Evolutionary conservation across 2,888 invertebrate genomes (phyloP).

Genomic region (Folsomia manolachei): DNA sequence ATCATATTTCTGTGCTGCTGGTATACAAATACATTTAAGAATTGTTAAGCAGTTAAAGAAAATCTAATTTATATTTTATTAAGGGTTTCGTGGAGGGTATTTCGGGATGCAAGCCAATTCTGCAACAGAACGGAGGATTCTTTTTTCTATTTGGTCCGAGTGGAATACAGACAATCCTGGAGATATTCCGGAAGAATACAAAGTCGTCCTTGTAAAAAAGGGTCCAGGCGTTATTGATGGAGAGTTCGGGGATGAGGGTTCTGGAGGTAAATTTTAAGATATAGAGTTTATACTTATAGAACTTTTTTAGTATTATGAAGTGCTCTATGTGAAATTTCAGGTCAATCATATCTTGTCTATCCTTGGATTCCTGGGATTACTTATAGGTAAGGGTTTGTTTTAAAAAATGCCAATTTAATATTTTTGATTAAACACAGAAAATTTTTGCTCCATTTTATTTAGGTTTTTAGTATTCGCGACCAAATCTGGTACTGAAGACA

Average conservation of each 20-base stretch:
- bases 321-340: no score
- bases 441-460: no score
- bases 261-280: no score
- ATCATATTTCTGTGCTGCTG: constrained; percentile 44
- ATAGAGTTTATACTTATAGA: no score
- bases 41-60: not conserved
- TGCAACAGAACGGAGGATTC: constrained; percentile 33
- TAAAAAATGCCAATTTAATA: no score
- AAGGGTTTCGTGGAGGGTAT: constrained; percentile 45
- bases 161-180: constrained; percentile 38
- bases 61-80: no score
- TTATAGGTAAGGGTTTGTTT: constrained; percentile 20
- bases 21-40: not conserved
- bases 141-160: constrained; percentile 47
- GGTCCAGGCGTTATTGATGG: constrained; percentile 39
- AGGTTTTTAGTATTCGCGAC: constrained; percentile 33
- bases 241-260: constrained; percentile 47
- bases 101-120: constrained; percentile 47
- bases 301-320: no score
- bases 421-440: no score
- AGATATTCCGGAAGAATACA: constrained; percentile 44
- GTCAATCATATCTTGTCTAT: constrained; percentile 39
- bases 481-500: constrained; percentile 36
- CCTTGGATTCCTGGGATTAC: constrained; percentile 41
- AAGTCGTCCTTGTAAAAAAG: constrained; percentile 33